These are phyloP conservation scores for Spodoptera picta DNA, from an alignment of 2,888 invertebrate genomes.

Conservation along the genomic window DNA sequence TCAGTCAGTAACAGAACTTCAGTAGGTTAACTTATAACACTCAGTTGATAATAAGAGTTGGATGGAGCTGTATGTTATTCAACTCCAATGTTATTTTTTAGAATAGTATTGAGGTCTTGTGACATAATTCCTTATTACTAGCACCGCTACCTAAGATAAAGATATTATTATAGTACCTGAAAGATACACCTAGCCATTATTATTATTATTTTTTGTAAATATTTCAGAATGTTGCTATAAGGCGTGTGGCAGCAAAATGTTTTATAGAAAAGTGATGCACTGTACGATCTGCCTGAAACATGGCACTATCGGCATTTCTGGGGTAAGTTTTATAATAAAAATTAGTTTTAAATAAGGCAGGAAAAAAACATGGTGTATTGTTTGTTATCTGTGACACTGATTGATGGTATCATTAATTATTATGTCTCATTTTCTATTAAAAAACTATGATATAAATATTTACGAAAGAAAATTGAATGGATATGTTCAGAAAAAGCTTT, in stretches of 20 bases:
- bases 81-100: slow-evolving; percentile 15
- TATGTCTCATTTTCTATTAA: slow-evolving; percentile 19
- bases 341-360: slow-evolving; percentile 9
- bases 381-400: slow-evolving; percentile 8
- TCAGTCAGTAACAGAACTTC: slow-evolving; percentile 5
- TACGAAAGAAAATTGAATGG: background rate
- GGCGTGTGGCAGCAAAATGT: slow-evolving; percentile 67
- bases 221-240: slow-evolving; percentile 80
- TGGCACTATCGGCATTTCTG: slow-evolving; percentile 71
- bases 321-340: slow-evolving; percentile 66
- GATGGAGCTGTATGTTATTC: slow-evolving; percentile 26
- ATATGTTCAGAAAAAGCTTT: too few species aligned
- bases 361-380: slow-evolving; percentile 6
- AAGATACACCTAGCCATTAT: slow-evolving; percentile 2
- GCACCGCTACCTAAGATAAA: background rate
- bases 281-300: slow-evolving; percentile 79
- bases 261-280: slow-evolving; percentile 79
- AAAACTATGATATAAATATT: slow-evolving; percentile 2
- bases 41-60: slow-evolving; percentile 26
- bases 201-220: slow-evolving; percentile 21
- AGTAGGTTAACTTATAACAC: slow-evolving; percentile 10
- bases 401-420: slow-evolving; percentile 12
- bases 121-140: background rate
- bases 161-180: background rate
- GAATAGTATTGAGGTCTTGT: slow-evolving; percentile 13